Evolutionary conservation across 1,140 invertebrate genomes (phyloP), one percentile per base, ranked within the genome.

Genomic region (Neodiprion virginianus): DNA sequence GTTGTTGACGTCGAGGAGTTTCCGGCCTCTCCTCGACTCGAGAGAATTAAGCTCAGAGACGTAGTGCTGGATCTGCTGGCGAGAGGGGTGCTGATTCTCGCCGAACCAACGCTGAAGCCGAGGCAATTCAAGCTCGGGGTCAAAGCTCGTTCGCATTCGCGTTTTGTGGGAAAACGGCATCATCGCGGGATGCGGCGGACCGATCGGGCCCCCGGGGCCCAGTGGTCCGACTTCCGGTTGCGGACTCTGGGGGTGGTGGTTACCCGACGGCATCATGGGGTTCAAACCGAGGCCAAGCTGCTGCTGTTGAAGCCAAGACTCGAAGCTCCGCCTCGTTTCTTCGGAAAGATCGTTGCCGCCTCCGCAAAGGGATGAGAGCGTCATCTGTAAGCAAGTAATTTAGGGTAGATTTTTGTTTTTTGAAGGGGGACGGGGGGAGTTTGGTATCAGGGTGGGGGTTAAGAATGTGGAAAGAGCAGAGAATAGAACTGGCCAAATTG

Each of bases 1-100:
- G 85, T 99, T 99, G 83, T 98, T 98, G 1, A 98, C 94, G 87
- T 99, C 97, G 28, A 99, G 89, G 0, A 96, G 97, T 83, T 98
- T 98, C 65, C 96, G 90, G 9, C 97, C 97, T 75, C 96, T 91
- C 14, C 98, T 91, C 50, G 97, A 98, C 80, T 98, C 96, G 68
- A 98, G 86, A 61, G 93, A 93, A 85, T 99, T 99, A 71, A 99
- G 89, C 84, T 99, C 97, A 69, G 95, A 93, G 14, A 99, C 96
- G 86, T 98, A 99, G 78, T 96, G 95, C 81, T 98, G 96, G 84
- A 99, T 98, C 89, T 98, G 96, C 81, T 96, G 95, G 74, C 96
- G 89, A 73, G 94, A 96, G 0, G 98, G 97, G 89, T 99, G 98
- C 81, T 97, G 97, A 88, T 99, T 99, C 82, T 98, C 96, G 21